These are phyloP conservation scores for Cepaea hortensis DNA, from an alignment of 2,888 invertebrate genomes.

Conservation along the genomic window DNA sequence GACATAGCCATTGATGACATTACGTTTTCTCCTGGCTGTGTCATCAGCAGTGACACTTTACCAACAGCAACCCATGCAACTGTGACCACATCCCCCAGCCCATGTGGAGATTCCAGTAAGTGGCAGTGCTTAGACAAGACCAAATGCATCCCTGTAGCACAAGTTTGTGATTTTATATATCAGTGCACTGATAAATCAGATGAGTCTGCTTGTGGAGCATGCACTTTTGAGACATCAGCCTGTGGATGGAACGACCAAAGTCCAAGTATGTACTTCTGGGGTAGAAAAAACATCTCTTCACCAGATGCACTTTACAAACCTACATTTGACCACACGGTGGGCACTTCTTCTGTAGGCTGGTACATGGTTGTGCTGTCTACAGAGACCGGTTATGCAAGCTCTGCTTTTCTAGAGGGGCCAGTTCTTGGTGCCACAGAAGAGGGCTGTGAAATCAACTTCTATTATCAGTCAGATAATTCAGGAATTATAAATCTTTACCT, in stretches of 20 bases:
- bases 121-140: conserved; percentile 61
- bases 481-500: conserved; percentile 49
- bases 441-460: conserved; percentile 64
- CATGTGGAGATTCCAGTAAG: conserved; percentile 61
- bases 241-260: conserved; percentile 70
- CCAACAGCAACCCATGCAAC: conserved; percentile 56
- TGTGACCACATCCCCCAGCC: conserved; percentile 55
- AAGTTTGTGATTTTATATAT: conserved; percentile 67
- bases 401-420: conserved; percentile 58
- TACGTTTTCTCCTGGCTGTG: conserved; percentile 66
- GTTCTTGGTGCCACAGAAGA: conserved; percentile 60
- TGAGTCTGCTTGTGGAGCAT: conserved; percentile 67
- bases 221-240: conserved; percentile 65
- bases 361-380: conserved; percentile 64
- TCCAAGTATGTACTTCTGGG: conserved; percentile 62
- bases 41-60: conserved; percentile 55
- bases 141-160: conserved; percentile 60
- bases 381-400: conserved; percentile 31
- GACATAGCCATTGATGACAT: conserved; percentile 74
- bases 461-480: conserved; percentile 57
- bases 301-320: conserved; percentile 52
- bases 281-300: conserved; percentile 38
- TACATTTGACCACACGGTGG: conserved; percentile 66
- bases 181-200: conserved; percentile 68
- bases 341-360: conserved; percentile 58